phyloP scores from a whole-genome alignment of 2,113 vertebrate species.

The Centropus bengalensis region DNA sequence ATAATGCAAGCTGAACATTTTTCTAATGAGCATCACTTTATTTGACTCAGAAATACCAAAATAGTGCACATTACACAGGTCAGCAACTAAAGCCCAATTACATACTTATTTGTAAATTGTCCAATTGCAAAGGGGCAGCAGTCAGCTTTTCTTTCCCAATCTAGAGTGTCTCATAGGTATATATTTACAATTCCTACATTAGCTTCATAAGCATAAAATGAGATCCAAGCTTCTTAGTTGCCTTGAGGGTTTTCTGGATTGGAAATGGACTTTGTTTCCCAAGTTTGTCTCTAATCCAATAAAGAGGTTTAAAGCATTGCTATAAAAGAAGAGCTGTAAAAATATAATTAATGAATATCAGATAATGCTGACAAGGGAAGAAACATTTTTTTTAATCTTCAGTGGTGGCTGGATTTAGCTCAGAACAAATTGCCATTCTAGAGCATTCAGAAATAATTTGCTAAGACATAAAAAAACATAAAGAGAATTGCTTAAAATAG shows the following conservation, averaged over 20 bases:
- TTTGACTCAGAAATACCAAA: conserved; percentile 52
- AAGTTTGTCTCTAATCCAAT: conserved; percentile 43
- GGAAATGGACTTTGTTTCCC: conserved; percentile 16
- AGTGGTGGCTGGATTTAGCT: conserved; percentile 6
- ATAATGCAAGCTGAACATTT: conserved; percentile 44
- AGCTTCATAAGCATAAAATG: conserved; percentile 55
- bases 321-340: conserved; percentile 13
- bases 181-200: conserved; percentile 39
- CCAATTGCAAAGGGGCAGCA: conserved; percentile 24
- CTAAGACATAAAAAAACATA: background rate
- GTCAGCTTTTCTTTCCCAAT: conserved; percentile 59
- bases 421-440: background rate
- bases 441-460: conserved; percentile 14
- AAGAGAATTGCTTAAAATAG: conserved; percentile 16
- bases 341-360: conserved; percentile 29
- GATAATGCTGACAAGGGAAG: conserved; percentile 26
- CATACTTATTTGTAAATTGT: conserved; percentile 34
- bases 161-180: conserved; percentile 32
- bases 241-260: conserved; percentile 34
- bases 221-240: conserved; percentile 21
- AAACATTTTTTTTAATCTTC: background rate
- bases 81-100: conserved; percentile 57
- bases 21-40: conserved; percentile 44
- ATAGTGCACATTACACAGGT: conserved; percentile 38
- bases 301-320: conserved; percentile 10